Evolutionary conservation across 2,113 vertebrate genomes (phyloP).

Genomic region (Notechis scutatus): DNA sequence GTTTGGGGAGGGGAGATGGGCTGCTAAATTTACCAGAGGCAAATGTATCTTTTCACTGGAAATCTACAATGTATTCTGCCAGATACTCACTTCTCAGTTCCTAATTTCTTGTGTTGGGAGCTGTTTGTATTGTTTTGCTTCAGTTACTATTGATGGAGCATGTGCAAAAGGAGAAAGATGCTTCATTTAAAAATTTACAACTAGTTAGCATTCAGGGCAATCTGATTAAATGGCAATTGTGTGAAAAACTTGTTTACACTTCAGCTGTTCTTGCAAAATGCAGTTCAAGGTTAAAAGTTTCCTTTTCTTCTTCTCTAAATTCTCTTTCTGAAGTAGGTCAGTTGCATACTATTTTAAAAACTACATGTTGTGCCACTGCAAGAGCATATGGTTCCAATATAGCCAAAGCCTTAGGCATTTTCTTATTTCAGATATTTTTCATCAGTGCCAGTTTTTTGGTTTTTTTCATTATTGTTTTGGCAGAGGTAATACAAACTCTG

Average conservation of each 20-base stretch:
- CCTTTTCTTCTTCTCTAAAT: neutral
- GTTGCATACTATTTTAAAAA: slow-evolving; percentile 10
- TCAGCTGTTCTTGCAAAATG: neutral
- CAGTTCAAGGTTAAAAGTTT: neutral
- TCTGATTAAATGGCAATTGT: slow-evolving; percentile 27
- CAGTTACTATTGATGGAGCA: slow-evolving; percentile 8
- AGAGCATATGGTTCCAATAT: neutral
- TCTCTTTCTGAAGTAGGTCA: slow-evolving; percentile 17
- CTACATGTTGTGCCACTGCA: slow-evolving; percentile 1
- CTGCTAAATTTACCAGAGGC: slow-evolving; percentile 35
- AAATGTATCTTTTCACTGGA: neutral
- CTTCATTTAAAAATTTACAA: slow-evolving; percentile 14
- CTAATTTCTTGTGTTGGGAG: neutral
- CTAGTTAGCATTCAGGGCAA: slow-evolving; percentile 11
- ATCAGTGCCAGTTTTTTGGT: neutral
- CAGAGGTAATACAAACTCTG: neutral
- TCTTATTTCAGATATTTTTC: neutral
- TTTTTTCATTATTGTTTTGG: slow-evolving; percentile 23
- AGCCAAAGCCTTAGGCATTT: neutral
- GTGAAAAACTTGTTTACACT: neutral
- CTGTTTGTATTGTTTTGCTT: neutral
- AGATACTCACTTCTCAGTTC: neutral
- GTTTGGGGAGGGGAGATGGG: neutral
- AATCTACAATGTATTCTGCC: slow-evolving; percentile 9
- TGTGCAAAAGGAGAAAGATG: neutral